Base-by-base conservation (phyloP, 2,113 vertebrate genomes). In the Pandion haliaetus region DNA sequence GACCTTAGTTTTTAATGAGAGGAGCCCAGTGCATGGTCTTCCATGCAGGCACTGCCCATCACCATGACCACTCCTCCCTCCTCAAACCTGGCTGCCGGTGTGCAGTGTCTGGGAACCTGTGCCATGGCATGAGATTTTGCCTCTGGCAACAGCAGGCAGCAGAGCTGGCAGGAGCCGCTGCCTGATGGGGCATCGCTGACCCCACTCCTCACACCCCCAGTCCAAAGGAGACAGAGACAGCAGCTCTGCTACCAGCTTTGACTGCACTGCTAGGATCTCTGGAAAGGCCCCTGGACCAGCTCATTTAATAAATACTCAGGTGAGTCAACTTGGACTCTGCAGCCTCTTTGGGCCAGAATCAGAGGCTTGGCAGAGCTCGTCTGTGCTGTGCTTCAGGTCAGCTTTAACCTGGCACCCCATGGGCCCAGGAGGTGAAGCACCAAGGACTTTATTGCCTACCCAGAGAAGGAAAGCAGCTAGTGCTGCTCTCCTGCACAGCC, bases 111-210 rank as follows among this genome's bases (percentile, higher is more conserved):
- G 18, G 50, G 47, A 29, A 34, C 19, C 73, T 58, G 10, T 74
- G 76, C 65, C 3, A 1, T 1, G 26, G 49, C 82, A n/a, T 0
- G 3, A 36, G 36, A 28, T 2, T 62, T 38, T 1, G 2, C 28
- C 40, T 26, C 65, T 36, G 45, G 54, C 31, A 57, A 17, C 34
- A 65, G 58, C 67, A 76, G 50, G 26, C 34, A 63, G 29, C 40
- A 49, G 69, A 84, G 81, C 58, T 58, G 54, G 11, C 72, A 72
- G 54, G 55, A 45, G 66, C 29, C 6, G 0, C 86, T 49, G 66
- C 44, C 25, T 31, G 6, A 14, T 1, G 19, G 70, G 8, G 12
- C 59, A 36, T n/a, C 1, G 0, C 84, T 62, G 59, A 34, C n/a
- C 69, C 63, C 4, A 26, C 36, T 47, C 31, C 55, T 54, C 44